Percentiles rank a stretch among this genome's conserved stretches.
These are phyloP conservation scores for Typhlichthys eigenmanni DNA, from an alignment of 2,797 vertebrate species.

Conservation along the genomic window DNA sequence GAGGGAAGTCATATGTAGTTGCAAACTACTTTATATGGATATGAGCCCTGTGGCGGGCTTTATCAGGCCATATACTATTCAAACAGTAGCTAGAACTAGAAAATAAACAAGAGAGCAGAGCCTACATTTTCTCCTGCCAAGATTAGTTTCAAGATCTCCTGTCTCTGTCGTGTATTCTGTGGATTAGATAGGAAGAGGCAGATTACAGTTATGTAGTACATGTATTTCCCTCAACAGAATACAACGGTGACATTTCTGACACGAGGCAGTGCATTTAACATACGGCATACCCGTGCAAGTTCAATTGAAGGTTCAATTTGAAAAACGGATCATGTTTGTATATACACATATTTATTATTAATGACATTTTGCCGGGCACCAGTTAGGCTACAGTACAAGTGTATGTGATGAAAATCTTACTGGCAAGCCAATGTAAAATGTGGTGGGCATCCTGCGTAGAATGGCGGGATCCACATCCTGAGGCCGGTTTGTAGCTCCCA, in stretches of 20 bases:
- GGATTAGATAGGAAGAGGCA: slow-evolving; percentile 22
- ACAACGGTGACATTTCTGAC: too few relatives aligned
- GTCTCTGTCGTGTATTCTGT: slow-evolving; percentile 74
- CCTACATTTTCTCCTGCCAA: slow-evolving; percentile 81
- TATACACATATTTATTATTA: not conserved
- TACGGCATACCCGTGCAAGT: too few relatives aligned
- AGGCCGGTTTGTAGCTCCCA: slow-evolving; percentile 83
- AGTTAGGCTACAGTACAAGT: not conserved
- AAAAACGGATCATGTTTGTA: too few relatives aligned
- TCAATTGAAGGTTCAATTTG: too few relatives aligned
- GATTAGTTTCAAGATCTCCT: slow-evolving; percentile 80
- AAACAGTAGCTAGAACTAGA: not conserved
- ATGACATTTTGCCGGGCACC: not conserved
- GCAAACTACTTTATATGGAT: too few relatives aligned
- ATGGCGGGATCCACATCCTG: slow-evolving; percentile 83
- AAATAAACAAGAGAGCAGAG: slow-evolving; percentile 5
- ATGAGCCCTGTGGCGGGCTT: too few relatives aligned
- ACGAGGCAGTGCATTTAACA: too few relatives aligned
- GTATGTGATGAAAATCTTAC: slow-evolving; percentile 54
- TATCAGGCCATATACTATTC: too few relatives aligned
- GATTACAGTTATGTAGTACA: not conserved
- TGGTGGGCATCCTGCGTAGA: slow-evolving; percentile 78
- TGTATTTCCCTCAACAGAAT: too few relatives aligned
- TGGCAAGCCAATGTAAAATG: slow-evolving; percentile 78
- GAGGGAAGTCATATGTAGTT: not conserved